These are phyloP conservation scores for Zoanthus sansibaricus DNA, from an alignment of 92 coral and sea anemone genomes.

Conservation along the genomic window DNA sequence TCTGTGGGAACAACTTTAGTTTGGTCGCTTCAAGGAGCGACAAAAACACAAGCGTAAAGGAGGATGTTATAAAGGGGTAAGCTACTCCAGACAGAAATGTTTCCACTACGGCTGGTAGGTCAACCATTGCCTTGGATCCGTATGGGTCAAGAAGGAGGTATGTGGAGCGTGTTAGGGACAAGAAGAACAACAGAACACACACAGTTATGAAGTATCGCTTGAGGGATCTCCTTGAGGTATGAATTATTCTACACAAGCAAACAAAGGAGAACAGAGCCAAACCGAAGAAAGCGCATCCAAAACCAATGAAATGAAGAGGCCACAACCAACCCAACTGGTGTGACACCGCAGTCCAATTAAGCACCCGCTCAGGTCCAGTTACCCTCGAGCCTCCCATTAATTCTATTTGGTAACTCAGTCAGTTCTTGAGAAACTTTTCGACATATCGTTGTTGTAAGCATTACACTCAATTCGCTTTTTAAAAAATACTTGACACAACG, in stretches of 20 bases:
- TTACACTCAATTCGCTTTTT: neutral
- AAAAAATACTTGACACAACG: neutral
- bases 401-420: neutral
- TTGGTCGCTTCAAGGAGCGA: conserved; percentile 39
- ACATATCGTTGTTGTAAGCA: neutral
- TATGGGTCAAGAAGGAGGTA: conserved; percentile 34
- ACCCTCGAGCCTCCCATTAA: neutral
- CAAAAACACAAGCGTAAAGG: conserved; percentile 30
- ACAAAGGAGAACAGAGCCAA: conserved; percentile 24
- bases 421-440: neutral
- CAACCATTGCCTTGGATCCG: conserved; percentile 24
- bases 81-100: conserved; percentile 9
- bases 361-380: conserved; percentile 13
- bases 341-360: conserved; percentile 21
- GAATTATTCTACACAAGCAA: conserved; percentile 11
- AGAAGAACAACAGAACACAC: conserved; percentile 18
- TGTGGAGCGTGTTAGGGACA: conserved; percentile 31
- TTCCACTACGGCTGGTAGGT: conserved; percentile 37
- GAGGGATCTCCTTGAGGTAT: conserved; percentile 23
- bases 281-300: conserved; percentile 31
- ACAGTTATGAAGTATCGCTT: conserved; percentile 38
- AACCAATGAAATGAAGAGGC: conserved; percentile 38
- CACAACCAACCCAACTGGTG: conserved; percentile 7
- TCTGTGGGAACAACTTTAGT: conserved; percentile 18
- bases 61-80: conserved; percentile 30